Conservation (phyloP, 2,113 vertebrate genomes). For the Ardeotis arabs region DNA sequence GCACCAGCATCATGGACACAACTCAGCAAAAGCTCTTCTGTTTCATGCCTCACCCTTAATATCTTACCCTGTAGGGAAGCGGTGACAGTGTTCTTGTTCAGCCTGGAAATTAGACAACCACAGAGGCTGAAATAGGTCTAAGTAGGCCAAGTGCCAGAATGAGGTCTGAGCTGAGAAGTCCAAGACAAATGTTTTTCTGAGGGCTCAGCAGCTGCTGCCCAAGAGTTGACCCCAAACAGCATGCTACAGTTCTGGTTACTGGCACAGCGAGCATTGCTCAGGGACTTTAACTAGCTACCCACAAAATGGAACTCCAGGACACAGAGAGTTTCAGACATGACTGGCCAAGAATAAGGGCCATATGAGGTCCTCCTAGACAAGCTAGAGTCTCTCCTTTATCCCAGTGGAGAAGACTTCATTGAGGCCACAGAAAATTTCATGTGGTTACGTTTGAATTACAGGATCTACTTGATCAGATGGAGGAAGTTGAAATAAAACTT, state of each 20-base stretch:
- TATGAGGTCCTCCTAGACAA: background rate
- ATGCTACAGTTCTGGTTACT: background rate
- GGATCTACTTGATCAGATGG: background rate
- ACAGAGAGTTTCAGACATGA: background rate
- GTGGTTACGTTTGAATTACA: background rate
- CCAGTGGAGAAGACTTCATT: background rate
- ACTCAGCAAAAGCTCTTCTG: background rate
- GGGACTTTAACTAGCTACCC: background rate
- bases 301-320: background rate
- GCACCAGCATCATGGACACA: background rate
- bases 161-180: constrained; percentile 26
- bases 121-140: constrained; percentile 21
- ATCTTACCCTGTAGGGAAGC: background rate
- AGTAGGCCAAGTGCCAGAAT: constrained; percentile 28
- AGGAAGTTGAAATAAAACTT: background rate
- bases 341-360: background rate
- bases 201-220: background rate
- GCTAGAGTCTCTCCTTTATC: background rate
- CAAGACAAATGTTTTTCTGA: constrained; percentile 58
- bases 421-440: background rate
- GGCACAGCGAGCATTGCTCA: background rate
- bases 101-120: background rate
- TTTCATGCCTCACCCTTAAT: background rate
- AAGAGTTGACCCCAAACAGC: constrained; percentile 20
- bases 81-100: constrained; percentile 8